Conservation (phyloP, 2,113 vertebrate species). For the Rutilus rutilus region DNA sequence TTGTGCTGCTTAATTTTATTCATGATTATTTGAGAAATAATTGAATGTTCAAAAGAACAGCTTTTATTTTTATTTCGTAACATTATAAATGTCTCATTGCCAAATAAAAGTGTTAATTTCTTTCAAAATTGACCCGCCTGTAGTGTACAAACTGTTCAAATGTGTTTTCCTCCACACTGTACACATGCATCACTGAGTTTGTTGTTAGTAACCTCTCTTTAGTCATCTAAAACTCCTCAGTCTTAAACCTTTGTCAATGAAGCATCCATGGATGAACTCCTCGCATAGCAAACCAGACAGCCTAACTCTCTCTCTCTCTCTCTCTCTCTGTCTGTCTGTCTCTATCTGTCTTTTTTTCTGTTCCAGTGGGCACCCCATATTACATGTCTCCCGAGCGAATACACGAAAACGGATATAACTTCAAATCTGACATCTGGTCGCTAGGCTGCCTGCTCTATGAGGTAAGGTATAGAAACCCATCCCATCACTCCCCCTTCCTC, state of each 20-base stretch:
- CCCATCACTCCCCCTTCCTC: neutral
- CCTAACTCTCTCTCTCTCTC: conserved; percentile 42
- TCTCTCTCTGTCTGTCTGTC: conserved; percentile 10
- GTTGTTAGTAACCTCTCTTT: conserved; percentile 40
- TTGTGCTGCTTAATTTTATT: neutral
- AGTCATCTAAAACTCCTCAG: conserved; percentile 44
- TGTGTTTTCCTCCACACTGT: conserved; percentile 28
- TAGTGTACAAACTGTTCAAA: neutral
- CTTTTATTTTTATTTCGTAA: neutral
- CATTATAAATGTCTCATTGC: neutral
- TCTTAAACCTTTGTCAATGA: conserved; percentile 48
- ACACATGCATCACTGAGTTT: conserved; percentile 34
- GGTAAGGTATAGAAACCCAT: conserved; percentile 73
- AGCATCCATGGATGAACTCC: conserved; percentile 56
- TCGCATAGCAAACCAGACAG: conserved; percentile 53
- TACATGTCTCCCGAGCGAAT: conserved; percentile 99
- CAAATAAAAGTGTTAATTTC: neutral
- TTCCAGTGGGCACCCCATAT: conserved; percentile 97
- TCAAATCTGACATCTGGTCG: conserved; percentile 99
- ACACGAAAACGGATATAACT: conserved; percentile 99
- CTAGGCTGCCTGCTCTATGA: conserved; percentile 97
- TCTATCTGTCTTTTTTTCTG: conserved; percentile 52
- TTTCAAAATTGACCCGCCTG: neutral
- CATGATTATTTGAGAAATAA: neutral
- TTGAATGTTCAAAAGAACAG: neutral